Evolutionary conservation across 2,797 vertebrate genomes (phyloP).

Genomic region (Chaunax sp.): DNA sequence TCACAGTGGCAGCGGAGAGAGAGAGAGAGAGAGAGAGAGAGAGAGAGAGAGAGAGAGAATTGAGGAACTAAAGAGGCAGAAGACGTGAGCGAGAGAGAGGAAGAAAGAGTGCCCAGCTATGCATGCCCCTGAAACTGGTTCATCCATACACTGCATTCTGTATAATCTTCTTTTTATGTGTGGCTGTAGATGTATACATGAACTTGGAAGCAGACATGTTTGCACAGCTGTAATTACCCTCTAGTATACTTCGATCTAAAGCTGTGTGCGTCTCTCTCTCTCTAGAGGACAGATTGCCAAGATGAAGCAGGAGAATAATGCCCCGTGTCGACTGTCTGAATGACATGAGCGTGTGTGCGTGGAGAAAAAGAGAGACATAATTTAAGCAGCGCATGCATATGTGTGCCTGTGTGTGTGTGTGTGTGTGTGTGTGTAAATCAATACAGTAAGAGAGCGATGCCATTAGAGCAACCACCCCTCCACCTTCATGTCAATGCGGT

Average conservation of each 20-base stretch:
- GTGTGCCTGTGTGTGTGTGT: constrained; percentile 23
- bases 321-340: constrained; percentile 31
- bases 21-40: constrained; percentile 33
- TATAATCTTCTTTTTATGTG: constrained; percentile 50
- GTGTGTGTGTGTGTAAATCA: constrained; percentile 60
- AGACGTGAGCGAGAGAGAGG: constrained; percentile 50
- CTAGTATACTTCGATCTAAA: constrained; percentile 52
- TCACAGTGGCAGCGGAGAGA: constrained; percentile 51
- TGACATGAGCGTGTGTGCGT: constrained; percentile 6
- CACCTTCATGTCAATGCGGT: constrained; percentile 66
- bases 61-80: constrained; percentile 66
- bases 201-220: constrained; percentile 51
- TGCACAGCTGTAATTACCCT: constrained; percentile 72
- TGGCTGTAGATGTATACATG: constrained; percentile 48
- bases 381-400: constrained; percentile 52
- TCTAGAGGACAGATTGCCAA: constrained; percentile 36
- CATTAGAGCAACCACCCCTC: constrained; percentile 58
- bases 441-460: constrained; percentile 72
- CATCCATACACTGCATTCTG: constrained; percentile 62
- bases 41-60: constrained; percentile 36
- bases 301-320: constrained; percentile 34
- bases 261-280: constrained; percentile 46
- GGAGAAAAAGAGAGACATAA: constrained; percentile 37
- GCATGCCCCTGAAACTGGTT: constrained; percentile 68
- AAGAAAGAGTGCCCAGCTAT: constrained; percentile 49